Base-by-base conservation (phyloP, 1,140 invertebrate species). In the Cyclargus thomasi region DNA sequence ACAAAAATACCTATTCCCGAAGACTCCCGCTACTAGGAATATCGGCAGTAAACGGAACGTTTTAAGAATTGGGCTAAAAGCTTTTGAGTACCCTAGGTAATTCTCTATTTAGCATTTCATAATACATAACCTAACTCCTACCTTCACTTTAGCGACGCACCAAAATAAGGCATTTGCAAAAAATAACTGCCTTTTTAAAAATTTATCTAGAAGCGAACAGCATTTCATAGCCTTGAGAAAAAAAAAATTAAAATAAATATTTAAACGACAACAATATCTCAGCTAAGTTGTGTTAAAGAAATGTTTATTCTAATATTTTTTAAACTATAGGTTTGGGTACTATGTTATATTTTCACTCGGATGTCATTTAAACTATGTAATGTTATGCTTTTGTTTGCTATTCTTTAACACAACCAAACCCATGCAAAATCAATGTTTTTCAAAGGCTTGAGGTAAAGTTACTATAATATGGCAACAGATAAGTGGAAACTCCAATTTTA, bases 391-490 rank as follows among this genome's bases (percentile, higher is more conserved):
- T 6, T 29, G 29, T 29, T 29, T 29, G 5, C 18, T 21, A 11
- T 20, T 59, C 55, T 59, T 59, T 59, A 59, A 59, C 18, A 59
- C 55, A 59, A 21, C 55, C 55, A 21, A 59, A 59, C 29, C 29
- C 29, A 59, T 11, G 53, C 53, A 29, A 20, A 20, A 59, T 21
- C 10, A 59, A 20, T 57, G 8, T 57, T 18, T 59, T 20, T 59
- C 55, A 77, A 71, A 68, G 69, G 66, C 71, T 73, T 79, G 81
- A 87, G 82, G 82, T 85, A 86, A 82, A 83, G 80, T 80, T 86
- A 74, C 77, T 77, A 74, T 74, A 62, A 80, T 88, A 89, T 89
- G 86, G 86, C 86, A 89, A 87, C 85, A 80, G 70, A 73, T 59
- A 65, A 68, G 39, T 68, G 20, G 68, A 62, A 76, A 65, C 59